These are phyloP conservation scores for Yponomeuta plumbellus DNA, from an alignment of 2,888 invertebrate species.

Conservation along the genomic window DNA sequence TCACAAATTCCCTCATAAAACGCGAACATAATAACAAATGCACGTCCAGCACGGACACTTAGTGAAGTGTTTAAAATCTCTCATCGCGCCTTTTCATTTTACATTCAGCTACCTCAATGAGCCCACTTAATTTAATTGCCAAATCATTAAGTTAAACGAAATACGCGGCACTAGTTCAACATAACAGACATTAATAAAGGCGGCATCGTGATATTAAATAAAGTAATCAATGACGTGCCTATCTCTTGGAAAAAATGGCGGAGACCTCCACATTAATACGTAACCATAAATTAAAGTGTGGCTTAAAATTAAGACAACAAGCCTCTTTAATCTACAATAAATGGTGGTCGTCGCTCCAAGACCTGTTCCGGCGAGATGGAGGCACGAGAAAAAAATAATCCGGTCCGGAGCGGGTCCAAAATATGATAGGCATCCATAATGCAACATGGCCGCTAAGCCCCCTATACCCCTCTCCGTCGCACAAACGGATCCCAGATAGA, in stretches of 20 bases:
- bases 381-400: conserved; percentile 72
- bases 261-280: conserved; percentile 65
- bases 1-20: conserved; percentile 35
- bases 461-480: conserved; percentile 56
- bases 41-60: conserved; percentile 35
- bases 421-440: conserved; percentile 77
- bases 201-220: conserved; percentile 45
- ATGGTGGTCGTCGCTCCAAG: conserved; percentile 70
- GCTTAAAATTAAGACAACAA: conserved; percentile 78
- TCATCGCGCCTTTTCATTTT: conserved; percentile 61
- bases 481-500: conserved; percentile 39
- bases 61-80: conserved; percentile 51
- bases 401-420: conserved; percentile 74
- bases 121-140: conserved; percentile 75
- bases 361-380: conserved; percentile 69
- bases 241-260: conserved; percentile 64
- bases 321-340: conserved; percentile 77
- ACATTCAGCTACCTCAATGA: conserved; percentile 70
- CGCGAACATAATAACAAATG: conserved; percentile 42
- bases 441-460: conserved; percentile 76
- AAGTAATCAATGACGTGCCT: conserved; percentile 66
- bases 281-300: conserved; percentile 72
- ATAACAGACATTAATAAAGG: conserved; percentile 50
- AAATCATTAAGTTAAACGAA: conserved; percentile 75
- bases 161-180: conserved; percentile 64